Percentiles rank a stretch among this genome's conserved stretches.
These are phyloP conservation scores for Cephalotes varians DNA, from an alignment of 2,888 invertebrate genomes.

Conservation along the genomic window DNA sequence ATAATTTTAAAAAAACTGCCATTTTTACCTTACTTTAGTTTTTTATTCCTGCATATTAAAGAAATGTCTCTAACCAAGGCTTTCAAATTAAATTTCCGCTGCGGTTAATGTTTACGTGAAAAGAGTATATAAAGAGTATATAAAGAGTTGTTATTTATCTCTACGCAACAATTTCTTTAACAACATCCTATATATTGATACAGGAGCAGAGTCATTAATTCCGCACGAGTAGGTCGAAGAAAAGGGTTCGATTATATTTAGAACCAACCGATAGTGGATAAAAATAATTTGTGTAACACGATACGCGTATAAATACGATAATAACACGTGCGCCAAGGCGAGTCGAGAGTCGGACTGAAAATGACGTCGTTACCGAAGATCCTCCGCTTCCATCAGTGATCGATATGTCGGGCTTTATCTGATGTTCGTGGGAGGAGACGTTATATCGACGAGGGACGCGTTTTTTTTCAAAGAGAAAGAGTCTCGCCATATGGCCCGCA, in stretches of 20 bases:
- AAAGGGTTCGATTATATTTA: constrained; percentile 67
- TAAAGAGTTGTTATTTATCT: constrained; percentile 42
- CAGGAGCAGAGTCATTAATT: constrained; percentile 67
- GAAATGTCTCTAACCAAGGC: not conserved
- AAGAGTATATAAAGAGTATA: constrained; percentile 7
- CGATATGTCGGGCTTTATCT: constrained; percentile 39
- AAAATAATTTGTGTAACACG: constrained; percentile 66
- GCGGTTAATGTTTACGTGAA: not conserved
- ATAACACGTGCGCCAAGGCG: constrained; percentile 43
- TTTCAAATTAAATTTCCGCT: constrained; percentile 4
- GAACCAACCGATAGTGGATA: constrained; percentile 57
- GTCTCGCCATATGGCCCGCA: constrained; percentile 32
- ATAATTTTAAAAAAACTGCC: no score
- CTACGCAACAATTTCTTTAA: constrained; percentile 13
- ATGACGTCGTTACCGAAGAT: constrained; percentile 16
- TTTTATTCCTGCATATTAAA: not conserved
- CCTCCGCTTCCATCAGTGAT: constrained; percentile 5
- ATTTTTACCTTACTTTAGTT: not conserved
- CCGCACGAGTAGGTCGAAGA: constrained; percentile 65
- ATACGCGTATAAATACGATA: constrained; percentile 43
- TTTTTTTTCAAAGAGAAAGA: constrained; percentile 37
- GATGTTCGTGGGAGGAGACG: constrained; percentile 17
- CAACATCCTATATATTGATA: constrained; percentile 57
- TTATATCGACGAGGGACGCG: not conserved
- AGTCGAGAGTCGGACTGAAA: constrained; percentile 2